These are phyloP conservation scores for Eonycteris spelaea DNA, from an alignment of 2,113 vertebrate species.

Conservation along the genomic window DNA sequence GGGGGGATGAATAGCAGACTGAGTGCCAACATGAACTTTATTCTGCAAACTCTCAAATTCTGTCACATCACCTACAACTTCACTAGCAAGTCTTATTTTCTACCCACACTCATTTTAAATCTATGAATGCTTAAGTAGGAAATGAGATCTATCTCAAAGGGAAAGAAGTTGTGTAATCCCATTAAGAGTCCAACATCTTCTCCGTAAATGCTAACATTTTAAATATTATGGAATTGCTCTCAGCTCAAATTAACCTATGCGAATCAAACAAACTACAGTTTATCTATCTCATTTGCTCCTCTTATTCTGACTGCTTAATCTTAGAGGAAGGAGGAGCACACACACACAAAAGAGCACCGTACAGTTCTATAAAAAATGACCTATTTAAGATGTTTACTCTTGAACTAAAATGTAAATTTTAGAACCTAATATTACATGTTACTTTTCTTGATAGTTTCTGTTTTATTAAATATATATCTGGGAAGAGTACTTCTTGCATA, in stretches of 20 bases:
- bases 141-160: not conserved
- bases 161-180: not conserved
- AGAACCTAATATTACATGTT: not conserved
- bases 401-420: not conserved
- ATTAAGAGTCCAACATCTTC: not conserved
- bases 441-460: not conserved
- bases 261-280: not conserved
- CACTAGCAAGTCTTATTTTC: conserved; percentile 42
- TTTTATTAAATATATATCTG: not conserved
- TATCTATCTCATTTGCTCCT: not conserved
- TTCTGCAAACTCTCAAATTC: conserved; percentile 59
- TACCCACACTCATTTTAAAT: not conserved
- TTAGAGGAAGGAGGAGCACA: not conserved
- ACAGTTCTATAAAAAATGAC: not conserved
- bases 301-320: not conserved
- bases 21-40: conserved; percentile 49
- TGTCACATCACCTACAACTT: conserved; percentile 43
- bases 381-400: not conserved
- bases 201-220: not conserved
- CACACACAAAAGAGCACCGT: not conserved
- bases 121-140: not conserved
- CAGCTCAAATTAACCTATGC: not conserved
- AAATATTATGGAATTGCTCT: not conserved
- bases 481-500: not conserved
- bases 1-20: not conserved